Conservation (phyloP, 2,113 vertebrate genomes). For the Pseudolaguvia tuberculata region DNA sequence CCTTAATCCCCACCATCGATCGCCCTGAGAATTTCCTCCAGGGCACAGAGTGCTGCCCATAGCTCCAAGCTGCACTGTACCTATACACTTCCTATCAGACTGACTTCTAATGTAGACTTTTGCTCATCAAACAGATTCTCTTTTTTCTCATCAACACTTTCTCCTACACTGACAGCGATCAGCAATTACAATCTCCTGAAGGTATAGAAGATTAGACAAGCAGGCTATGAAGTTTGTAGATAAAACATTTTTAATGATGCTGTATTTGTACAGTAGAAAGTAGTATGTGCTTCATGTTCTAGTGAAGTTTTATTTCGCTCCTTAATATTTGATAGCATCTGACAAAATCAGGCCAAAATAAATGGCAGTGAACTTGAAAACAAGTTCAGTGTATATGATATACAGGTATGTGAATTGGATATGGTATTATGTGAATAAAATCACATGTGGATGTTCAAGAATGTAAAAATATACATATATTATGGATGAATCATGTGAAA, state of each 20-base stretch:
- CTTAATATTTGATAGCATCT: neutral
- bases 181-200: neutral
- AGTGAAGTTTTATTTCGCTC: too few relatives aligned
- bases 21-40: slow-evolving; percentile 75
- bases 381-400: too few relatives aligned
- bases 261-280: neutral
- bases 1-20: slow-evolving; percentile 75
- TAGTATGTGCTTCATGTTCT: neutral
- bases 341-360: neutral
- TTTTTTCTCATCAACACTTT: slow-evolving; percentile 31
- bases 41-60: slow-evolving; percentile 60
- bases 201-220: neutral
- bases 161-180: neutral
- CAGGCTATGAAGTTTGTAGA: neutral
- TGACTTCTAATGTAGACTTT: slow-evolving; percentile 20
- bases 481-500: neutral
- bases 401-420: neutral
- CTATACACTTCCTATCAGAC: slow-evolving; percentile 52
- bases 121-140: slow-evolving; percentile 42
- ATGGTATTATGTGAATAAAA: neutral
- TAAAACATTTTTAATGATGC: neutral
- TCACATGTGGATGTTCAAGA: too few relatives aligned
- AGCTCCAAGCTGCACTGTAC: slow-evolving; percentile 45
- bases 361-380: too few relatives aligned
- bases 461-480: too few relatives aligned